These are phyloP conservation scores for Pimephales promelas DNA, from an alignment of 2,113 vertebrate genomes.

Conservation along the genomic window DNA sequence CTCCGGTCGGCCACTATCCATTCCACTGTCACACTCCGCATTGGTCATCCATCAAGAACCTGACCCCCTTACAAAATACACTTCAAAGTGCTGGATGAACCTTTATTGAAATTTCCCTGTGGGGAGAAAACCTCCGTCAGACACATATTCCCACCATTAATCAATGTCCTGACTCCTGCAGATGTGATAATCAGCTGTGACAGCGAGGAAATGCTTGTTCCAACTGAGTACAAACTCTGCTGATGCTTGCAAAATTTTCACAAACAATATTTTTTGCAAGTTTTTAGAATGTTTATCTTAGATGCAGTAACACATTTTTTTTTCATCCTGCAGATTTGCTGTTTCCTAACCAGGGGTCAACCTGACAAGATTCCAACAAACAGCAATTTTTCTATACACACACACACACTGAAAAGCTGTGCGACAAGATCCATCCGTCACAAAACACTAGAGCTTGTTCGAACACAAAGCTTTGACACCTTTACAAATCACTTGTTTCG, in stretches of 20 bases:
- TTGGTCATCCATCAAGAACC: conserved; percentile 42
- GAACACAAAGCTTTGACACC: not conserved
- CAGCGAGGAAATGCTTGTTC: conserved; percentile 30
- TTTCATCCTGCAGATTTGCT: not conserved
- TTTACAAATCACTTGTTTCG: not conserved
- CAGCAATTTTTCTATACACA: not conserved
- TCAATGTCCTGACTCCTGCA: conserved; percentile 48
- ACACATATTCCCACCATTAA: conserved; percentile 55
- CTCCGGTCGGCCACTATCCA: not conserved
- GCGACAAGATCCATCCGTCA: not conserved
- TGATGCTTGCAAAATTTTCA: not conserved
- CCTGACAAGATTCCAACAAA: not conserved
- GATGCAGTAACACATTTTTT: not conserved
- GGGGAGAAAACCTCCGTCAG: conserved; percentile 54
- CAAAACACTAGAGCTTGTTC: not conserved
- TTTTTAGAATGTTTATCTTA: not conserved
- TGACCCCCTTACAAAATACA: conserved; percentile 40
- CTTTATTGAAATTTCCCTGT: conserved; percentile 44
- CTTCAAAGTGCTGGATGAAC: conserved; percentile 40
- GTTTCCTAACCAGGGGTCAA: not conserved
- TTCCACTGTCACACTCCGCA: conserved; percentile 22
- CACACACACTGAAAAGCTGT: not conserved
- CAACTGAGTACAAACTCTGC: not conserved
- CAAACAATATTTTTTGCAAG: not conserved
- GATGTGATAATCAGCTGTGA: conserved; percentile 23